These are phyloP conservation scores for Rhinella marina DNA, from an alignment of 2,797 vertebrate species.

Conservation along the genomic window DNA sequence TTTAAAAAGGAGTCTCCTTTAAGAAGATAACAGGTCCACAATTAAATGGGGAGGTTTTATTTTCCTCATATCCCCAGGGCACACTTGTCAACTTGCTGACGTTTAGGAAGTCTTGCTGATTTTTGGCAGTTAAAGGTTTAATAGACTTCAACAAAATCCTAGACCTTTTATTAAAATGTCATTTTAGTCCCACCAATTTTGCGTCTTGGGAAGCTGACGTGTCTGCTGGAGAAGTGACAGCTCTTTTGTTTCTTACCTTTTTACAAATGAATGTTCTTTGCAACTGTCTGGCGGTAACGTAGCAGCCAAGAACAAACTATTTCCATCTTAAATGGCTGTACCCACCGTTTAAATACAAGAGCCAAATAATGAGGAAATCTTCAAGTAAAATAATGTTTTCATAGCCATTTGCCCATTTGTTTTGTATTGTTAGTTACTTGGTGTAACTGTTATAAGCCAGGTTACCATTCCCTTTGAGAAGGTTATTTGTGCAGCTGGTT, in stretches of 20 bases:
- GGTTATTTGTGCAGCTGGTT: too few relatives aligned
- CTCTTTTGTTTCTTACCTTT: slow-evolving; percentile 27
- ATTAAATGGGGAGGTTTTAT: slow-evolving; percentile 15
- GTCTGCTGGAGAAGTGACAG: slow-evolving; percentile 37
- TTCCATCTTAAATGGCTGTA: neutral
- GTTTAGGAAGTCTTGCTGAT: slow-evolving; percentile 19
- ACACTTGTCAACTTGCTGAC: slow-evolving; percentile 40
- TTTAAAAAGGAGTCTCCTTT: slow-evolving; percentile 3
- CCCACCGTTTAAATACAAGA: neutral
- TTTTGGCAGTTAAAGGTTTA: slow-evolving; percentile 41
- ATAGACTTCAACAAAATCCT: slow-evolving; percentile 36
- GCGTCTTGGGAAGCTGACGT: slow-evolving; percentile 2
- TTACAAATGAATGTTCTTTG: slow-evolving; percentile 39
- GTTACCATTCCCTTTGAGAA: too few relatives aligned
- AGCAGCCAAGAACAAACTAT: slow-evolving; percentile 12
- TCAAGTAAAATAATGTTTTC: neutral
- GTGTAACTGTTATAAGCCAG: neutral
- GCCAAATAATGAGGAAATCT: neutral
- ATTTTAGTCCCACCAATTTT: slow-evolving; percentile 41
- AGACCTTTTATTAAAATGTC: slow-evolving; percentile 52
- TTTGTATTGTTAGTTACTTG: neutral
- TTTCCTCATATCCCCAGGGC: slow-evolving; percentile 29
- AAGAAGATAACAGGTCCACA: neutral
- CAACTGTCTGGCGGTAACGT: slow-evolving; percentile 11
- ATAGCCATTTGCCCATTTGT: neutral